A percentile compares a stretch with the other conserved stretches of the same genome.
Evolutionary conservation across 2,888 invertebrate genomes (phyloP).

Genomic region (Orthosia cruda): DNA sequence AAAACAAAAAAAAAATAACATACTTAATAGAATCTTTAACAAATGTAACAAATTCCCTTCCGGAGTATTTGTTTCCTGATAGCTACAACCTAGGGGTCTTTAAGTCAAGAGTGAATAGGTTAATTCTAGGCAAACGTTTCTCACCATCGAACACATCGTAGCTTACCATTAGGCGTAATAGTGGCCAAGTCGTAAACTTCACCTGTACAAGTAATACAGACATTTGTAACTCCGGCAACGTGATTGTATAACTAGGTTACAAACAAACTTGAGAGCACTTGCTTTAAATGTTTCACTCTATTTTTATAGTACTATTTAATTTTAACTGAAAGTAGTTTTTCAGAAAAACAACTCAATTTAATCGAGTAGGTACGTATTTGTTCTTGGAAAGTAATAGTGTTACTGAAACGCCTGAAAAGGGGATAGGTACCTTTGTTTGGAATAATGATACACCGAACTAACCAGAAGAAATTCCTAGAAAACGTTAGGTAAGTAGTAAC

Average conservation of each 20-base stretch:
- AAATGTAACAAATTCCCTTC: too few relatives aligned
- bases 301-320: slow-evolving; percentile 2
- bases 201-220: slow-evolving; percentile 9
- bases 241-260: slow-evolving; percentile 18
- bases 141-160: too few relatives aligned
- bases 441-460: not conserved
- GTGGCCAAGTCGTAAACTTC: not conserved
- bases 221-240: not conserved
- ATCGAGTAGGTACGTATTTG: not conserved
- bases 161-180: too few relatives aligned
- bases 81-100: too few relatives aligned
- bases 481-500: not conserved
- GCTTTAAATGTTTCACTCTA: slow-evolving; percentile 1
- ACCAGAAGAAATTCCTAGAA: slow-evolving; percentile 7
- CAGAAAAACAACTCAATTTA: not conserved
- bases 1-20: too few relatives aligned
- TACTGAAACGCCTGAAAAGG: not conserved
- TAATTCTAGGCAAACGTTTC: too few relatives aligned
- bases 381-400: not conserved
- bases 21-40: too few relatives aligned
- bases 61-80: too few relatives aligned
- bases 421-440: not conserved
- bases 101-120: too few relatives aligned
- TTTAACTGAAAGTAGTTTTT: not conserved
- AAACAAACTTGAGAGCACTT: slow-evolving; percentile 22